Base-by-base conservation (phyloP, 2,888 invertebrate genomes). In the Bedellia somnulentella region DNA sequence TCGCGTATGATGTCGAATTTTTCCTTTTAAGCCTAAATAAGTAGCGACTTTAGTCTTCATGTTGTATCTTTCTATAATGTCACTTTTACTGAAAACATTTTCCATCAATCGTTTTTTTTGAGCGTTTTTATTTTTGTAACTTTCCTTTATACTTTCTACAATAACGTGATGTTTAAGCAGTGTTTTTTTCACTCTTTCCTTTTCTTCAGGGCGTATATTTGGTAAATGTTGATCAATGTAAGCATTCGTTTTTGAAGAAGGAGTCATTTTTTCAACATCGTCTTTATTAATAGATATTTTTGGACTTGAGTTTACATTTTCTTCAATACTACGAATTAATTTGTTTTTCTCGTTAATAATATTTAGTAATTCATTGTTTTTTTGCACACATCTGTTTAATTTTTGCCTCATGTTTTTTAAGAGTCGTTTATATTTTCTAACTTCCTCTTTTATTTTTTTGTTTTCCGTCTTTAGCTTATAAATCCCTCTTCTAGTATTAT, bases 321-420 rank as follows among this genome's bases (percentile, higher is more conserved):
- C n/a, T 15, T 29, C 23, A 29, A 23, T 22, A 22, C 29, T 29
- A 14, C 14, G 22, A 13, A 23, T 15, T 23, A 23, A 22, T 23
- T 23, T 29, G 23, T 23, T 29, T 15, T 23, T 29, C 23, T 22
- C 29, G 22, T 29, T 14, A 15, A 22, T 14, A 29, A 23, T 12
- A 23, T 29, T 29, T 22, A 29, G 14, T 14, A 29, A 22, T 23
- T 29, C 15, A 29, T 29, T 23, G 9, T 24, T 23, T 29, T 29
- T 23, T 23, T 15, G 10, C 15, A 15, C 15, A 29, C 15, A 10
- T 29, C 29, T 29, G n/a, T n/a, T 25, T 10, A 26, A 31, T 28
- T 26, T 33, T 36, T 29, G 33, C 27, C 21, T 33, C 30, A 25
- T 31, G 30, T 35, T 33, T 35, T 30, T 33, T 26, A 30, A 35